phyloP scores from a whole-genome alignment of 2,113 vertebrate species.

The Campylorhamphus procurvoides region DNA sequence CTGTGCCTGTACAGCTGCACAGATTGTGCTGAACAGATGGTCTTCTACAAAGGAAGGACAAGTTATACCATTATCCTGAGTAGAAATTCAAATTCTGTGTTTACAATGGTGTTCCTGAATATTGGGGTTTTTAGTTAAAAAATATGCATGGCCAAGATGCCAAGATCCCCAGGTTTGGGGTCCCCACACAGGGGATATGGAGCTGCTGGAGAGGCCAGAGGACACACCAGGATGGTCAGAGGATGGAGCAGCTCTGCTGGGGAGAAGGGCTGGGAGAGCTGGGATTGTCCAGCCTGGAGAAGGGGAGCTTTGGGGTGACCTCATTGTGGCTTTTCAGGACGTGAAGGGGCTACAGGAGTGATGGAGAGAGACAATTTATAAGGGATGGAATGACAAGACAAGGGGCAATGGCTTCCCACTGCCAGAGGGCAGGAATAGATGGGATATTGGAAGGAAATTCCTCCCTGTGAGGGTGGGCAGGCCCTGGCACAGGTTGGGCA shows the following conservation, averaged over 20 bases:
- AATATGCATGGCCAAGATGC: not conserved
- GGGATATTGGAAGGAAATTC: not conserved
- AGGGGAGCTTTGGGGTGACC: not conserved
- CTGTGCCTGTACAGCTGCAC: not conserved
- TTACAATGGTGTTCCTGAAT: not conserved
- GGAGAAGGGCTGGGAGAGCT: not conserved
- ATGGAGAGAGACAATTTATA: not conserved
- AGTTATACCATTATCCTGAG: not conserved
- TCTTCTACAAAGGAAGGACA: not conserved
- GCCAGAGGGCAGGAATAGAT: not conserved
- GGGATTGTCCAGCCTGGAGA: not conserved
- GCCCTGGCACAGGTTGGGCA: not conserved
- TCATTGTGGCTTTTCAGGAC: not conserved
- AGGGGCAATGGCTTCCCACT: not conserved
- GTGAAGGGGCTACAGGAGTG: not conserved
- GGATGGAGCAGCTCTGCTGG: not conserved
- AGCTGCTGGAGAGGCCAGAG: not conserved
- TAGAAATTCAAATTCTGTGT: not conserved
- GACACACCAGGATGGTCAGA: not conserved
- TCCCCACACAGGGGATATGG: not conserved
- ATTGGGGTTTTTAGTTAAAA: not conserved
- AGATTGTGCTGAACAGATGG: not conserved
- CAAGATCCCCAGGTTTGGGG: not conserved
- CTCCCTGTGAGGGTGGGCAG: not conserved
- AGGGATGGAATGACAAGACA: not conserved